Conservation (phyloP, 2,888 invertebrate genomes). For the Ypsolopha scabrella region DNA sequence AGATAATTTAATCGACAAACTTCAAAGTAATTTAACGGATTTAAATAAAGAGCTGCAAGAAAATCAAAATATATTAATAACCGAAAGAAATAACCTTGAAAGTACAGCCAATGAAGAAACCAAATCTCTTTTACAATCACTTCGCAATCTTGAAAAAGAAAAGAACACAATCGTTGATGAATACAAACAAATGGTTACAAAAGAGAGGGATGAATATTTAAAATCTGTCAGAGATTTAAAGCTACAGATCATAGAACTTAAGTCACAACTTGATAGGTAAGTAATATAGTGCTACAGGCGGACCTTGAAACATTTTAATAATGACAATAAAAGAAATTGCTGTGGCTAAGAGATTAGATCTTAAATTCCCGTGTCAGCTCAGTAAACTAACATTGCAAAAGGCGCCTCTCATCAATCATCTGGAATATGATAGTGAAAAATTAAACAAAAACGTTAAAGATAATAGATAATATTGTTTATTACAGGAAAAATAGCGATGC, state of each 20-base stretch:
- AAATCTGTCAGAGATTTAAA: conserved; percentile 41
- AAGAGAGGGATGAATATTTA: conserved; percentile 60
- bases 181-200: conserved; percentile 58
- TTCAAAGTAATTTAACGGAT: conserved; percentile 22
- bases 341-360: background rate
- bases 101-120: conserved; percentile 48
- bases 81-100: conserved; percentile 19
- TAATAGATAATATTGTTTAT: conserved; percentile 16
- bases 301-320: background rate
- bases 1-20: conserved; percentile 26
- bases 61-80: conserved; percentile 23
- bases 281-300: background rate
- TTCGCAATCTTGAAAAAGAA: conserved; percentile 52
- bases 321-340: background rate
- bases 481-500: conserved; percentile 38
- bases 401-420: background rate
- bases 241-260: conserved; percentile 33
- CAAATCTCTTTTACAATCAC: conserved; percentile 42
- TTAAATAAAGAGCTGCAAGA: conserved; percentile 18
- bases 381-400: background rate
- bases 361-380: background rate
- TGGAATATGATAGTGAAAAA: background rate
- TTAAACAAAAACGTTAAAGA: background rate
- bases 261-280: conserved; percentile 46
- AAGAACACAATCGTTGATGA: conserved; percentile 49